Evolutionary conservation across 2,888 invertebrate genomes (phyloP).

Genomic region (Spisula solida): DNA sequence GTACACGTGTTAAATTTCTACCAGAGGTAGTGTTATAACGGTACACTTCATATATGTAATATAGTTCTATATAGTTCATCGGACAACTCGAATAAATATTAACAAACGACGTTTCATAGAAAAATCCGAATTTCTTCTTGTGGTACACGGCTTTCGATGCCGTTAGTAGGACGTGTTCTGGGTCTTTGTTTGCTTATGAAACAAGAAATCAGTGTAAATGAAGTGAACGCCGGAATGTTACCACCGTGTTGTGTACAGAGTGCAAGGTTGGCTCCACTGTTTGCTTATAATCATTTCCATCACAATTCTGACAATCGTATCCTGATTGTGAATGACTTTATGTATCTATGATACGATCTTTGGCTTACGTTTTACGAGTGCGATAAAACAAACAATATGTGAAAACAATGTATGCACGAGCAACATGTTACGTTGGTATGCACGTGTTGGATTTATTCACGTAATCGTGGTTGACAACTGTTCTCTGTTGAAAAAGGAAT

Average conservation of each 20-base stretch:
- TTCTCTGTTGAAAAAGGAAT: background rate
- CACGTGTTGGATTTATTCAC: conserved; percentile 16
- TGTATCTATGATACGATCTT: conserved; percentile 6
- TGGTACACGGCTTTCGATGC: no score
- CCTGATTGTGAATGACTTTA: conserved; percentile 8
- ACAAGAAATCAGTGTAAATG: no score
- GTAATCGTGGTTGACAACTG: background rate
- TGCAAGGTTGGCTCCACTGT: background rate
- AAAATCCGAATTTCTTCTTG: no score
- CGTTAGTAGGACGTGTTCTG: no score
- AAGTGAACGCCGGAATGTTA: background rate
- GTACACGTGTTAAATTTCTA: no score
- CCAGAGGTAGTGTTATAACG: no score
- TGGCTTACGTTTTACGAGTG: conserved; percentile 4
- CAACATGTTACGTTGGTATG: conserved; percentile 4
- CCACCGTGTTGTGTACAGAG: background rate
- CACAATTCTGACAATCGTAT: background rate
- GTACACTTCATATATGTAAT: no score
- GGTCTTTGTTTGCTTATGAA: no score
- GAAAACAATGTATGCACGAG: conserved; percentile 5
- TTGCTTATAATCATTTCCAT: background rate
- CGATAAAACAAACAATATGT: conserved; percentile 9
- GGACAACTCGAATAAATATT: no score
- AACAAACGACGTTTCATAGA: no score
- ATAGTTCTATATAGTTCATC: no score